Conservation (phyloP, 2,888 invertebrate genomes). For the Athalia circularis region DNA sequence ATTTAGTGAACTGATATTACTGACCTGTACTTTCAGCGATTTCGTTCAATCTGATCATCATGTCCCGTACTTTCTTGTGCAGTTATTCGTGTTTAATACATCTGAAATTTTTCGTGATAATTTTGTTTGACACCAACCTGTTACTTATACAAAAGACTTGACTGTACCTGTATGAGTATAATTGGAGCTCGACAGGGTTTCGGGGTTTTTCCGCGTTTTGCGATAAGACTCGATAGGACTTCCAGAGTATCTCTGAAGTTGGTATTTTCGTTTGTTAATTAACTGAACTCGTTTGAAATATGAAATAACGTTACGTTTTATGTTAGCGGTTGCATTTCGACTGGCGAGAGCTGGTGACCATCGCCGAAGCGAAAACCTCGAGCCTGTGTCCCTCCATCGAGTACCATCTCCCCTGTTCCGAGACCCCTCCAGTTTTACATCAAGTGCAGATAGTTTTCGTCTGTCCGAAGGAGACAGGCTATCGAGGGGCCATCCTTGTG, state of each 20-base stretch:
- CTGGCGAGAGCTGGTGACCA: slow-evolving; percentile 24
- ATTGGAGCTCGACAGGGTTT: too few relatives aligned
- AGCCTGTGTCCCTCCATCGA: not conserved
- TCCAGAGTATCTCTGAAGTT: too few relatives aligned
- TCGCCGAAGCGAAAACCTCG: slow-evolving; percentile 20
- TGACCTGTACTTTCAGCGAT: slow-evolving; percentile 20
- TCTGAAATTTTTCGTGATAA: not conserved
- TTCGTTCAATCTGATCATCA: not conserved
- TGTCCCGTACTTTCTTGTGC: not conserved
- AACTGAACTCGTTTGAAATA: not conserved
- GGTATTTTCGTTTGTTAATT: too few relatives aligned
- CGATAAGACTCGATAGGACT: too few relatives aligned
- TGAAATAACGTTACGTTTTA: not conserved
- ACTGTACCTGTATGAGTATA: too few relatives aligned
- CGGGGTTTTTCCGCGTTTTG: too few relatives aligned
- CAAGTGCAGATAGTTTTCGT: not conserved
- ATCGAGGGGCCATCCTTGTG: not conserved
- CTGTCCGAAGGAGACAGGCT: not conserved
- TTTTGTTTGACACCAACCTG: not conserved
- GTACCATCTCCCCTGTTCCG: slow-evolving; percentile 12
- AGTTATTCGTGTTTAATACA: not conserved
- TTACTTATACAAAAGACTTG: too few relatives aligned
- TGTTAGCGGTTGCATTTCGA: slow-evolving; percentile 16
- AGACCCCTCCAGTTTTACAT: slow-evolving; percentile 6
- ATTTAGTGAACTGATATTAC: not conserved